A percentile compares a stretch with the other conserved stretches of the same genome.
Evolutionary conservation across 2,888 invertebrate genomes (phyloP).

Genomic region (Amblyjoppa proteus): DNA sequence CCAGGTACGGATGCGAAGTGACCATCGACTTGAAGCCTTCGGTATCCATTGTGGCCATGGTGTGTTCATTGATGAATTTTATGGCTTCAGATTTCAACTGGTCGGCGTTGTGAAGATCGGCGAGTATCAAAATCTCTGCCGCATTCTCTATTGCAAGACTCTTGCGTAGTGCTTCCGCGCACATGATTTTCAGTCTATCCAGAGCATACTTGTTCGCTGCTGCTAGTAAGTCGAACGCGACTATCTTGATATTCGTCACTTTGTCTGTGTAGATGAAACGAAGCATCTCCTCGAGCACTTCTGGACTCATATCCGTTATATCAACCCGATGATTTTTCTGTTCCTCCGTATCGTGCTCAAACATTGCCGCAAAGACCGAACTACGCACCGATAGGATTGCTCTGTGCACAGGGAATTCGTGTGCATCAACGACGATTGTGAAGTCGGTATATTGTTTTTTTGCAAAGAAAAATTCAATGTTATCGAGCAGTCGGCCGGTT

Average conservation of each 20-base stretch:
- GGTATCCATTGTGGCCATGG: constrained; percentile 99
- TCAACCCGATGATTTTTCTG: constrained; percentile 98
- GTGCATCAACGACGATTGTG: constrained; percentile 95
- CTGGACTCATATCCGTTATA: constrained; percentile 98
- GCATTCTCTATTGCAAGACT: constrained; percentile 98
- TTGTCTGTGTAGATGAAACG: constrained; percentile 99
- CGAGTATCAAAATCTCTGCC: constrained; percentile 97
- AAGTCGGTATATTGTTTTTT: constrained; percentile 99
- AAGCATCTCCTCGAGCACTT: constrained; percentile 98
- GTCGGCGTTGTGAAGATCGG: constrained; percentile 98
- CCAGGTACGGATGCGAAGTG: constrained; percentile 97
- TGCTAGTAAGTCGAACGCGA: constrained; percentile 99
- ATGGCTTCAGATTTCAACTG: constrained; percentile 99
- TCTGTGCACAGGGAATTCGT: constrained; percentile 98
- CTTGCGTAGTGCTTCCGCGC: constrained; percentile 98
- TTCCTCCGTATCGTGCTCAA: constrained; percentile 99
- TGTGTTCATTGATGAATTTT: constrained; percentile 99
- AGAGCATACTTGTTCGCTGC: constrained; percentile 99
- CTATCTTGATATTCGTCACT: constrained; percentile 97
- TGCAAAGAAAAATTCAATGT: constrained; percentile 97
- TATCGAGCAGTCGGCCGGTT: constrained; percentile 93
- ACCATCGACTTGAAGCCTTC: constrained; percentile 99
- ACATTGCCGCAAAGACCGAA: constrained; percentile 99
- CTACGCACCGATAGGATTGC: constrained; percentile 97
- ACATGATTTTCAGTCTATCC: constrained; percentile 99